phyloP scores from a whole-genome alignment of 1,140 invertebrate genomes.

The Drosophila lacertosa region DNA sequence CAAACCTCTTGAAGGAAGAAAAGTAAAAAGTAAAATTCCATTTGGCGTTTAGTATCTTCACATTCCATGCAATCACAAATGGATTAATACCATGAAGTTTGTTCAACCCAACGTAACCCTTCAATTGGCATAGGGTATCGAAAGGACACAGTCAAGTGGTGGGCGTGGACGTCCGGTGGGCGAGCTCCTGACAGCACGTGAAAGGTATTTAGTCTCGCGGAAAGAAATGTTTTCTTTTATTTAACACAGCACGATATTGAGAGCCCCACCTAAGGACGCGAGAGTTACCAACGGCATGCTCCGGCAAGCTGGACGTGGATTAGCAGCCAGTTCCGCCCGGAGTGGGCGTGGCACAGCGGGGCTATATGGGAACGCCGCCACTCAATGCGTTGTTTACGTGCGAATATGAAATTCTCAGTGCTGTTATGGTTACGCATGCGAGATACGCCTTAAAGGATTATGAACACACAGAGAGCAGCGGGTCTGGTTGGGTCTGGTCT shows the following conservation, averaged over 20 bases:
- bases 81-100: no score
- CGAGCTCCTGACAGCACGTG: conserved; percentile 69
- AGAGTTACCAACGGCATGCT: conserved; percentile 39
- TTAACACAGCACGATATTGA: conserved; percentile 53
- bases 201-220: conserved; percentile 81
- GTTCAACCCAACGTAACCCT: no score
- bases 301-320: conserved; percentile 61
- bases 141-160: conserved; percentile 38
- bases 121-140: conserved; percentile 8
- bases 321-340: conserved; percentile 28
- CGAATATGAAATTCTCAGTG: conserved; percentile 72
- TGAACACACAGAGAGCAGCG: conserved; percentile 28
- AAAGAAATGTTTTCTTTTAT: conserved; percentile 81
- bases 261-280: not conserved
- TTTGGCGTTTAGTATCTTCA: no score
- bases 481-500: no score
- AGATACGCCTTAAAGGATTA: conserved; percentile 57
- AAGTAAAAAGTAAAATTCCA: no score
- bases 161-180: conserved; percentile 33
- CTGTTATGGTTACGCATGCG: conserved; percentile 39
- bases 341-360: conserved; percentile 15
- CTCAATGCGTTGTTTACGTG: conserved; percentile 72
- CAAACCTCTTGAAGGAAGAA: no score
- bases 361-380: conserved; percentile 5
- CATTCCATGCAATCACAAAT: no score